phyloP scores from a whole-genome alignment of 2,797 vertebrate genomes.

The Leptodactylus fallax region DNA sequence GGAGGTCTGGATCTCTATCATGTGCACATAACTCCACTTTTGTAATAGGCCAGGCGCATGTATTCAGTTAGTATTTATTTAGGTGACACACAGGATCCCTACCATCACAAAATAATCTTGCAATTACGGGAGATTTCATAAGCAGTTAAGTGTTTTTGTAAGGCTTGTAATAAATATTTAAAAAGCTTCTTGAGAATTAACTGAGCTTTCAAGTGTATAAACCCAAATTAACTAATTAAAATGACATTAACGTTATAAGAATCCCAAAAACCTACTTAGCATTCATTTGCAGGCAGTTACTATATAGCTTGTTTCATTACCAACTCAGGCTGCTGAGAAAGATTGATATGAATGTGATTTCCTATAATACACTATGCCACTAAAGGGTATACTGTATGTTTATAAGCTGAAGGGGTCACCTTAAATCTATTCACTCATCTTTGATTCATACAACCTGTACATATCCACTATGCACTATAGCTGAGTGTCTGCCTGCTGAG shows the following conservation, averaged over 20 bases:
- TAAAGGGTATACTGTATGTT: neutral
- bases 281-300: constrained; percentile 26
- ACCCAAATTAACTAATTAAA: constrained; percentile 44
- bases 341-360: neutral
- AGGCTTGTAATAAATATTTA: constrained; percentile 45
- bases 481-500: constrained; percentile 77
- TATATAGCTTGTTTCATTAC: constrained; percentile 50
- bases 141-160: neutral
- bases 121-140: neutral
- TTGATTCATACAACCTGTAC: constrained; percentile 43
- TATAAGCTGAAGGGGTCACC: constrained; percentile 34
- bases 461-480: constrained; percentile 56
- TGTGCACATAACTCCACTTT: neutral
- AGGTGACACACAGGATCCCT: neutral
- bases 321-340: constrained; percentile 59
- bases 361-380: neutral
- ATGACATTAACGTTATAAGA: constrained; percentile 48
- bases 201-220: constrained; percentile 33
- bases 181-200: constrained; percentile 50
- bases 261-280: neutral
- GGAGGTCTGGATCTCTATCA: neutral
- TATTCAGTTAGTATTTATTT: neutral
- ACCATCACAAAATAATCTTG: neutral
- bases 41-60: too few relatives aligned
- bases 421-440: constrained; percentile 11